Conservation (phyloP, 2,113 vertebrate species). For the Chloropsis cyanopogon region DNA sequence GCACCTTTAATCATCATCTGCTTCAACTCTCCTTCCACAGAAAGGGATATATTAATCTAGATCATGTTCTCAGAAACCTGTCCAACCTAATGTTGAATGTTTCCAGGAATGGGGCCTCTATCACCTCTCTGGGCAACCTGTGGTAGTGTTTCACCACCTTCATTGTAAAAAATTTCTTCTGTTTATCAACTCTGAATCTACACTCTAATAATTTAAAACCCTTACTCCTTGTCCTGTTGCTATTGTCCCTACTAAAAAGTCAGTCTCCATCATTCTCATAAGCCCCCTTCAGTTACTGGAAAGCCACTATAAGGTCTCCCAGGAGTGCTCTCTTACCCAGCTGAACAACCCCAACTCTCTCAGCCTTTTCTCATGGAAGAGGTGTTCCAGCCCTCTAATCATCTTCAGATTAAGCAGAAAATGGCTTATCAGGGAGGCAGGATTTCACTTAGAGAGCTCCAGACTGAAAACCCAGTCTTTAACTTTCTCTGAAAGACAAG, state of each 20-base stretch:
- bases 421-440: not conserved
- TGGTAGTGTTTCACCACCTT: not conserved
- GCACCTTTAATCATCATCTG: not conserved
- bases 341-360: not conserved
- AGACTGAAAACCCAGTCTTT: not conserved
- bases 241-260: not conserved
- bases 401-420: not conserved
- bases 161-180: not conserved
- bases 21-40: not conserved
- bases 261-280: not conserved
- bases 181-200: not conserved
- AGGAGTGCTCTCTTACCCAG: not conserved
- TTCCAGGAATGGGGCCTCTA: not conserved
- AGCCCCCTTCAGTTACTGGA: not conserved
- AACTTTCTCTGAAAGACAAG: not conserved
- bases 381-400: not conserved
- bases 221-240: not conserved
- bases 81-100: not conserved
- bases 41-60: not conserved
- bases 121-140: not conserved
- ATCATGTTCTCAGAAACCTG: not conserved
- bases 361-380: not conserved
- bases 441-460: not conserved
- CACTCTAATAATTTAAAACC: not conserved
- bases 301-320: too few relatives aligned